Base-by-base conservation (phyloP, 2,797 vertebrate species). In the Cirrhinus mrigala region DNA sequence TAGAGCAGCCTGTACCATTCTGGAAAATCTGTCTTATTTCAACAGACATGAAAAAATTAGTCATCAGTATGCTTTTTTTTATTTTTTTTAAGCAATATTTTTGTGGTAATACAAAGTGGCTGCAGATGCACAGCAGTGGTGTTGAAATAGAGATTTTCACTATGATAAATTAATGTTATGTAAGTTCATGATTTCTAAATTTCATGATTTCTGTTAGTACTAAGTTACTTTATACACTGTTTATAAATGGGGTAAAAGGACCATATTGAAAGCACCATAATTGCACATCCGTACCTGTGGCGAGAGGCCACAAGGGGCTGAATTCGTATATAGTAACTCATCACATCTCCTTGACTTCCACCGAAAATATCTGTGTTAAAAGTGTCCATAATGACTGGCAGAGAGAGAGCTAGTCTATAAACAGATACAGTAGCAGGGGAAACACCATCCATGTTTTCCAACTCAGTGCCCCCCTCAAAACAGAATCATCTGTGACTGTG, bases 291-390 rank as follows among this genome's bases (percentile, higher is more conserved):
- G 46, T 14, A 66, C 22, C 78, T 16, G 27, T 10, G 14, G 40
- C 4, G n/a, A 46, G 6, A 74, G 54, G 69, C n/a, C 52, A 18
- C 22, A 74, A 46, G 69, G 58, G 79, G 29, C 77, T 84, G 78
- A 74, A 84, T 69, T 33, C 50, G 1, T 64, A 48, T 37, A 48
- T n/a, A 83, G 37, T 33, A 40, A 46, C n/a, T 27, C 16, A 75
- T 85, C 83, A 74, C 56, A 62, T 29, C 83, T 66, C 69, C 74
- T 58, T 75, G 24, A 12, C 48, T 58, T 44, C 37, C 18, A 62
- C 69, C 82, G 52, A 84, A 86, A 77, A 86, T 83, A 89, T 75
- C 69, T 14, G 29, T n/a, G 80, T 78, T 86, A 81, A 78, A 86
- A 60, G 73, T 60, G 86, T 85, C 64, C 54, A 86, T 83, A 79